Evolutionary conservation across 2,888 invertebrate species (phyloP).

Genomic region (Nephrotoma flavescens): DNA sequence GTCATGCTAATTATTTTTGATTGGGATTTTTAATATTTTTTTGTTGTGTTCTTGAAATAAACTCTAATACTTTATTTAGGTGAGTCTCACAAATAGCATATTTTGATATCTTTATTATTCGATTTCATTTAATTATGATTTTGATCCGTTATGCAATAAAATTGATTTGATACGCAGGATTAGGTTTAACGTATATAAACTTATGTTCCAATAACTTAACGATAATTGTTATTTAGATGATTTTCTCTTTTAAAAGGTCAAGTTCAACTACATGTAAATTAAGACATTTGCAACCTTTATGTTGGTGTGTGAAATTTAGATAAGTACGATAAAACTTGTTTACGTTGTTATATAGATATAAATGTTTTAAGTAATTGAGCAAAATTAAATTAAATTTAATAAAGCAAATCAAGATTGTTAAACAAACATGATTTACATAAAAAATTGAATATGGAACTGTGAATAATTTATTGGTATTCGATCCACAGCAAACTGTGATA

Average conservation of each 20-base stretch:
- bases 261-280: not conserved
- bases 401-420: no score
- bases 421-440: no score
- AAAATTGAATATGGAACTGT: no score
- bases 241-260: not conserved
- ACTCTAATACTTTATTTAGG: not conserved
- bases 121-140: not conserved
- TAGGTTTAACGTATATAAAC: not conserved
- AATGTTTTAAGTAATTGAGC: no score
- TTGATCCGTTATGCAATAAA: not conserved
- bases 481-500: no score
- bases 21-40: not conserved
- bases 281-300: not conserved
- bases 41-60: not conserved
- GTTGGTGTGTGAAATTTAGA: no score
- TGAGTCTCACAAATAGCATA: not conserved
- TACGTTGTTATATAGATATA: no score
- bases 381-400: no score
- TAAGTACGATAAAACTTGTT: no score
- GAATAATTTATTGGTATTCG: no score
- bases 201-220: not conserved
- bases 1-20: not conserved
- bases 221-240: not conserved
- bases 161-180: not conserved
- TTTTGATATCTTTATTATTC: not conserved